A percentile compares a stretch with the other conserved stretches of the same genome.
phyloP scores from a whole-genome alignment of 2,113 vertebrate species.

The Mormyrus lacerda region DNA sequence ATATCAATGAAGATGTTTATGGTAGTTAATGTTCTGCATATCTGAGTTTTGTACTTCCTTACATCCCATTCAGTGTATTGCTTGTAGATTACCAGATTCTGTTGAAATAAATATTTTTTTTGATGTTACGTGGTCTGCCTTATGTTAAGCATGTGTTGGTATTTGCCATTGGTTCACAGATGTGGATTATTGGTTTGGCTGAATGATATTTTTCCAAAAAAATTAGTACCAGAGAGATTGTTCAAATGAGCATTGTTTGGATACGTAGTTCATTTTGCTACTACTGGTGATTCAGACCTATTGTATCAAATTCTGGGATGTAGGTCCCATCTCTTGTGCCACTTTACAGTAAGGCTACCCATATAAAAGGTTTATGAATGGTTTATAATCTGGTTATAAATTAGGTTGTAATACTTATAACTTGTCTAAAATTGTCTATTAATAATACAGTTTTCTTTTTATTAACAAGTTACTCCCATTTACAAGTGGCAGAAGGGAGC shows the following conservation, averaged over 20 bases:
- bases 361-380: no score
- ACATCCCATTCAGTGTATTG: constrained; percentile 67
- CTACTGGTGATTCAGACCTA: not conserved
- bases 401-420: no score
- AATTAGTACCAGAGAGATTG: not conserved
- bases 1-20: constrained; percentile 48
- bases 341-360: no score
- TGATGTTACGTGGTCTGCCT: constrained; percentile 32
- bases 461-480: no score
- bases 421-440: no score
- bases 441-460: no score
- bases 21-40: constrained; percentile 58
- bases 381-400: no score
- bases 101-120: constrained; percentile 52
- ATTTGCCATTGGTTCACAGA: not conserved
- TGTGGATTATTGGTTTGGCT: not conserved
- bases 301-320: not conserved
- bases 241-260: not conserved
- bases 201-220: not conserved
- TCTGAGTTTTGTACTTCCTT: constrained; percentile 71
- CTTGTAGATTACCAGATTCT: constrained; percentile 73
- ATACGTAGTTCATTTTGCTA: not conserved
- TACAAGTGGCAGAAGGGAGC: no score
- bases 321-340: not conserved
- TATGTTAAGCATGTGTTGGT: not conserved